phyloP scores from a whole-genome alignment of 53 echinoderm and acorn worm genomes.

The Apostichopus leukothele region DNA sequence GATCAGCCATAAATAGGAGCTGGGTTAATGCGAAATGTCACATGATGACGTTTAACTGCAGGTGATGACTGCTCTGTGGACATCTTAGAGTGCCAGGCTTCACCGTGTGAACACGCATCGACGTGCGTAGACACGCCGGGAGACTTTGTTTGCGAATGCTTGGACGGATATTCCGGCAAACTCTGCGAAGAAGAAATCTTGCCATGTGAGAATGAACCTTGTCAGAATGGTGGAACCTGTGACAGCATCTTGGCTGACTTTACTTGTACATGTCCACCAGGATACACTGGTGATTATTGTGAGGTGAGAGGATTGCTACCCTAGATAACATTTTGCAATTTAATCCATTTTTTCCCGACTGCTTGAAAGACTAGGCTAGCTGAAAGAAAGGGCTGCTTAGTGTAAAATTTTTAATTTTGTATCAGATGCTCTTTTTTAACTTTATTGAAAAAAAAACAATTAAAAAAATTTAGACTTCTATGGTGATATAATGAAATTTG shows the following conservation, averaged over 20 bases:
- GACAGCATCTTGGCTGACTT: conserved; percentile 11
- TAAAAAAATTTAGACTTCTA: too few relatives aligned
- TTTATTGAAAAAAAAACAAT: too few relatives aligned
- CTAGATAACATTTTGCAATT: too few relatives aligned
- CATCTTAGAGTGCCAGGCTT: conserved; percentile 26
- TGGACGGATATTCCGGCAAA: conserved; percentile 55
- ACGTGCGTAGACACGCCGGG: conserved; percentile 46
- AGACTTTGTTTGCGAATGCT: conserved; percentile 51
- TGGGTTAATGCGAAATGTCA: too few relatives aligned
- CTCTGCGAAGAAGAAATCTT: conserved; percentile 51
- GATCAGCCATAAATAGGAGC: too few relatives aligned
- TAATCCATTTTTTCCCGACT: too few relatives aligned
- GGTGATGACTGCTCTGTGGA: conserved; percentile 47
- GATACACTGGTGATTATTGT: conserved; percentile 36
- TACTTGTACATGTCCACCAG: conserved; percentile 29
- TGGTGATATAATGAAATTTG: too few relatives aligned
- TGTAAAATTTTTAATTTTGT: too few relatives aligned
- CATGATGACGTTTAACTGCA: not conserved
- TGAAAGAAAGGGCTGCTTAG: too few relatives aligned
- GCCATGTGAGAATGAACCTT: conserved; percentile 62
- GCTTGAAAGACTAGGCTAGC: too few relatives aligned
- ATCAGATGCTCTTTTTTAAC: too few relatives aligned
- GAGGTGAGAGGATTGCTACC: not conserved
- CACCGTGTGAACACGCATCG: conserved; percentile 48
- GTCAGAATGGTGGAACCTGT: conserved; percentile 74